Percentiles rank a stretch among this genome's conserved stretches.
Evolutionary conservation across 2,113 vertebrate genomes (phyloP).

Genomic region (Mustela nigripes): DNA sequence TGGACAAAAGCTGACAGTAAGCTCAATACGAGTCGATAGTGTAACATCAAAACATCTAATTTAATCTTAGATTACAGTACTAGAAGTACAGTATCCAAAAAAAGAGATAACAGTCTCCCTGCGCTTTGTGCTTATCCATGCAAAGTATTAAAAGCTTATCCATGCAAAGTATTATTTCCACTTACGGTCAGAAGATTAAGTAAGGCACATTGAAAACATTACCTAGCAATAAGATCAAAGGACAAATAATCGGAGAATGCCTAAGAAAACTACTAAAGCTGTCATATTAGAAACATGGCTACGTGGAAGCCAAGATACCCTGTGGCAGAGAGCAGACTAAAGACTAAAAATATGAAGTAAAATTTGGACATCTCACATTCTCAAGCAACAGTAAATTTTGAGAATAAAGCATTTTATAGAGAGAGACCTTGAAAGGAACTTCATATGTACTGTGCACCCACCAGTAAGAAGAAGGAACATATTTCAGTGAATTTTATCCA

Average conservation of each 20-base stretch:
- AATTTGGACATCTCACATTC: not conserved
- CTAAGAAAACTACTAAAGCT: not conserved
- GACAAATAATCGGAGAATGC: not conserved
- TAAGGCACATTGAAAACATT: not conserved
- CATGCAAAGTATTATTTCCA: not conserved
- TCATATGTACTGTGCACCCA: rapidly evolving
- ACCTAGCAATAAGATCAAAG: not conserved
- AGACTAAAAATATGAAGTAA: not conserved
- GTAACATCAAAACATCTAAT: constrained; percentile 34
- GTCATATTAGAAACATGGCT: not conserved
- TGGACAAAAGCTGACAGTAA: constrained; percentile 47
- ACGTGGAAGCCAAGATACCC: not conserved
- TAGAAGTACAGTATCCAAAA: not conserved
- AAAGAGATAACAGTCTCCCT: not conserved
- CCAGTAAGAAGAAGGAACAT: not conserved
- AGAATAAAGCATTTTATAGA: not conserved
- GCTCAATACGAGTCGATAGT: constrained; percentile 39
- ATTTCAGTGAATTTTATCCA: not conserved
- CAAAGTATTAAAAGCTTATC: not conserved
- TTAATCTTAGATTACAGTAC: constrained; percentile 17
- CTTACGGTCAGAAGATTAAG: not conserved
- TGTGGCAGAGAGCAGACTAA: not conserved
- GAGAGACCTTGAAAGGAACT: not conserved
- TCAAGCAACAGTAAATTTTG: not conserved
- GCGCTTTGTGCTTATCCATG: not conserved